phyloP scores from a whole-genome alignment of 2,113 vertebrate species.

The Eclectus roratus region DNA sequence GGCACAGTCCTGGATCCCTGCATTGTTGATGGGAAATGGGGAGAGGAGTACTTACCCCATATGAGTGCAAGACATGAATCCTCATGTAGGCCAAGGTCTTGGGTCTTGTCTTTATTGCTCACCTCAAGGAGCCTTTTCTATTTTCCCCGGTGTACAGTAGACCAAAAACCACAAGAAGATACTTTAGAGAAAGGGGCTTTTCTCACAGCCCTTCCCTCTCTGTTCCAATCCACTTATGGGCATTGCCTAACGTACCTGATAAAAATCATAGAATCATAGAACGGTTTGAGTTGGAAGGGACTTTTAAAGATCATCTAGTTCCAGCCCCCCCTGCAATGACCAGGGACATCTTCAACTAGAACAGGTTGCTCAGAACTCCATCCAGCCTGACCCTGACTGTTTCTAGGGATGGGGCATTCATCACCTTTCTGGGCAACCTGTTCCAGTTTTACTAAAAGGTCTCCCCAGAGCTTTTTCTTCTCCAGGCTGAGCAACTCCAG shows the following conservation, averaged over 20 bases:
- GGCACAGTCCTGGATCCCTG: neutral
- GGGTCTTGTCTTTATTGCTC: neutral
- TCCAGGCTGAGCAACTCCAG: neutral
- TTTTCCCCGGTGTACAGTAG: neutral
- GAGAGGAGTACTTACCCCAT: fast-evolving
- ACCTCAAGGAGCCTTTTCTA: neutral
- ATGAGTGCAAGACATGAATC: fast-evolving
- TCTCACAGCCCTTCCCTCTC: neutral
- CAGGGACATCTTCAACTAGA: neutral
- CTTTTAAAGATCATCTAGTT: neutral
- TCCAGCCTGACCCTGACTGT: neutral
- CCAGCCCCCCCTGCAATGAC: neutral
- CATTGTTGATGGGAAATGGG: neutral
- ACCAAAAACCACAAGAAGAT: neutral
- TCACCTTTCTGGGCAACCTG: neutral
- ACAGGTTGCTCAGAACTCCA: fast-evolving
- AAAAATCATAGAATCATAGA: neutral
- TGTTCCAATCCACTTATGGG: neutral
- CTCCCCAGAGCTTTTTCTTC: neutral
- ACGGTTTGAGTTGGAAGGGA: neutral
- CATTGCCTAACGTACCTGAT: neutral
- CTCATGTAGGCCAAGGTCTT: neutral
- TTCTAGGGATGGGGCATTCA: too few species aligned
- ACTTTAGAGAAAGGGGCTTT: neutral
- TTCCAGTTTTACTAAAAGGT: neutral